Conservation (phyloP, 2,888 invertebrate species). For the Lasius fuliginosus region DNA sequence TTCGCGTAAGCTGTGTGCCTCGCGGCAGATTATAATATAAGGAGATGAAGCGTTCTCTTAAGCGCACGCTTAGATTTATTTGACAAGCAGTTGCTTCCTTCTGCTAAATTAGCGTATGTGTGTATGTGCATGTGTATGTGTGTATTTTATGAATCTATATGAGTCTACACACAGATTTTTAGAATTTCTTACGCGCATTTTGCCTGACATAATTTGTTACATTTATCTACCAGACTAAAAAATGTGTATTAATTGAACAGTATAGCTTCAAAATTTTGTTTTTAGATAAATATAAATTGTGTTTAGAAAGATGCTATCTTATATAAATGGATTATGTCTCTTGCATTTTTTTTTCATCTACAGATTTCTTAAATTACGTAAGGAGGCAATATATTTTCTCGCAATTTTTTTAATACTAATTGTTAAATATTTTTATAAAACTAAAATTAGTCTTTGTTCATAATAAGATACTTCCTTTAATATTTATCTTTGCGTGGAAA, state of each 20-base stretch:
- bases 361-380: background rate
- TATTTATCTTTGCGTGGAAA: background rate
- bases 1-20: conserved; percentile 43
- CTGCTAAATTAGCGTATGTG: conserved; percentile 40
- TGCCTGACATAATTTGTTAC: background rate
- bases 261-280: background rate
- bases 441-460: background rate
- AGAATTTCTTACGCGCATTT: background rate
- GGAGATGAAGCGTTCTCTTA: conserved; percentile 45
- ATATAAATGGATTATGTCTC: background rate
- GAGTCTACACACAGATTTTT: conserved; percentile 4
- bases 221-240: background rate
- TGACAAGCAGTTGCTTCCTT: conserved; percentile 57
- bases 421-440: background rate
- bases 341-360: background rate
- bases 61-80: conserved; percentile 46
- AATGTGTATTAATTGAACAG: conserved; percentile 1
- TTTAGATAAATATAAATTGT: background rate
- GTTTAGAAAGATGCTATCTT: conserved; percentile 4
- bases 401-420: background rate
- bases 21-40: conserved; percentile 57
- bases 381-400: background rate
- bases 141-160: background rate
- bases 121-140: background rate
- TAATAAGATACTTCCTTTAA: background rate